Percentiles rank a stretch among this genome's conserved stretches.
phyloP scores from a whole-genome alignment of 2,888 invertebrate genomes.

The Chesias legatella region DNA sequence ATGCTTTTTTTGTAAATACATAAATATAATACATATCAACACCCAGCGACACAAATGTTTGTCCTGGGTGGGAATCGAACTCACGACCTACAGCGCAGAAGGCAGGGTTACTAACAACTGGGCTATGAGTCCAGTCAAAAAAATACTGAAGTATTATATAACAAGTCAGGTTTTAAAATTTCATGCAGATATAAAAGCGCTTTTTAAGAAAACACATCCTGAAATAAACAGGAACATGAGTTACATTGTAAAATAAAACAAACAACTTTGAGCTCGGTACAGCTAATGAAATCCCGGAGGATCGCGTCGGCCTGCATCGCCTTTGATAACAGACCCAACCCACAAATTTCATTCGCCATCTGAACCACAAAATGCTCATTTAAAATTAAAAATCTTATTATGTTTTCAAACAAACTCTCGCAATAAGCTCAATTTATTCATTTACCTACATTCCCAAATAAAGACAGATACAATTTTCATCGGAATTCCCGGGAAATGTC shows the following conservation, averaged over 20 bases:
- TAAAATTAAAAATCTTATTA: slow-evolving; percentile 52
- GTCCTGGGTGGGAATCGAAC: too few species aligned
- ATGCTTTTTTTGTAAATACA: too few species aligned
- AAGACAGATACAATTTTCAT: slow-evolving; percentile 30
- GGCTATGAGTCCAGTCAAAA: too few species aligned
- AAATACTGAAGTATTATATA: too few species aligned
- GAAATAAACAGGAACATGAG: slow-evolving; percentile 12
- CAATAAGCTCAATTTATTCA: slow-evolving; percentile 38
- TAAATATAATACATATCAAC: too few species aligned
- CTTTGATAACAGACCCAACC: slow-evolving; percentile 51
- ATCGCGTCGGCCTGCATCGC: slow-evolving; percentile 48
- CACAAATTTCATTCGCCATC: slow-evolving; percentile 44
- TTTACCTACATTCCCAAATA: slow-evolving; percentile 35
- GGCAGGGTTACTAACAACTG: too few species aligned
- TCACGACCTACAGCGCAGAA: too few species aligned
- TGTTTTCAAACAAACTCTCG: slow-evolving; percentile 41
- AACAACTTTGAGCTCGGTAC: slow-evolving; percentile 46
- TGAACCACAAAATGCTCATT: slow-evolving; percentile 44
- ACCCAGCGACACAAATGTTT: too few species aligned
- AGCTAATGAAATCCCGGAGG: slow-evolving; percentile 45
- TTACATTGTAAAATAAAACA: slow-evolving; percentile 37
- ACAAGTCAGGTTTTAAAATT: not conserved
- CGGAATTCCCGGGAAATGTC: slow-evolving; percentile 20
- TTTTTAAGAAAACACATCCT: slow-evolving; percentile 11
- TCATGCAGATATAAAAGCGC: not conserved